Base-by-base conservation (phyloP, 1,140 invertebrate species). In the Atta cephalotes region DNA sequence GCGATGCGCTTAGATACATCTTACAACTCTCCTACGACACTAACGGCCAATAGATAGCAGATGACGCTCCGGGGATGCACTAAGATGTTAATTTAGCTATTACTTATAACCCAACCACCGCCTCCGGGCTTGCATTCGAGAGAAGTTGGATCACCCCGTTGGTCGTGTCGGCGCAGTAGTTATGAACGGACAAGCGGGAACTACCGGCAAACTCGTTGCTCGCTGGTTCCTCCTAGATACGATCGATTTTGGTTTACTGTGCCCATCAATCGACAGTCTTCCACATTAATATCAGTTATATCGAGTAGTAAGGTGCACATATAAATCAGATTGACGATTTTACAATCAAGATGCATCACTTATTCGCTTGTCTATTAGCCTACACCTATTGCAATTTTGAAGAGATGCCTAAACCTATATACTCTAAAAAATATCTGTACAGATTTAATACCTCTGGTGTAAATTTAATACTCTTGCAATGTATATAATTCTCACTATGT, bases 41-140 rank as follows among this genome's bases (percentile, higher is more conserved):
- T 89, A 92, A 93, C 90, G 89, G 87, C 72, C 91, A 92, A 88
- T 93, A 93, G 91, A 93, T 93, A 94, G 89, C 94, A 94, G 94
- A 94, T 94, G 94, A 95, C 94, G 93, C 94, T 93, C 89, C 66
- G 80, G 93, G 93, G 92, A 94, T 94, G 92, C 93, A 92, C 93
- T 91, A 93, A 93, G 92, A 95, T 94, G 93, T 94, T 94, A 94
- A 95, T 95, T 94, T 92, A 93, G 92, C 93, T 93, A 94, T 94
- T 94, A 95, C 93, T 94, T 93, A 93, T 85, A 85, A 35, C 45
- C 28, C 60, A 62, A 66, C 74, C 35, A 66, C 58, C 85, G 87
- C 87, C 77, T 65, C 56, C 63, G 85, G 87, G 56, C 21, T 53
- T 88, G 81, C 82, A 89, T 25, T 53, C 35, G 53, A 77, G 87